phyloP scores from a whole-genome alignment of 2,888 invertebrate species.

The Caenorhabditis angaria region DNA sequence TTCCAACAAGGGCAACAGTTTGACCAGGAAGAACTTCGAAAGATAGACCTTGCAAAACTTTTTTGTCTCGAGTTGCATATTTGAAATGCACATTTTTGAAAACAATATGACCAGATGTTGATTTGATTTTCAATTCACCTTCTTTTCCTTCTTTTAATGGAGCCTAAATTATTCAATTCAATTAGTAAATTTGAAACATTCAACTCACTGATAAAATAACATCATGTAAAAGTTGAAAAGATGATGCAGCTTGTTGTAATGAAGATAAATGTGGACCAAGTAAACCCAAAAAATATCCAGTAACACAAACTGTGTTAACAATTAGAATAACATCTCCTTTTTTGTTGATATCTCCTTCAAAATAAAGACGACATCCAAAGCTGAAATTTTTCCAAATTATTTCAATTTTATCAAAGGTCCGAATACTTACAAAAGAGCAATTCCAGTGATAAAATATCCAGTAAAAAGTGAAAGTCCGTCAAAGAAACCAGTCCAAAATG shows the following conservation, averaged over 20 bases:
- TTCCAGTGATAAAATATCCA: slow-evolving; percentile 50
- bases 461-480: slow-evolving; percentile 49
- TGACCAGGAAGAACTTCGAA: slow-evolving; percentile 48
- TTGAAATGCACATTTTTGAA: slow-evolving; percentile 62
- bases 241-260: slow-evolving; percentile 30
- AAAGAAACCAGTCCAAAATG: slow-evolving; percentile 56
- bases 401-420: too few species aligned
- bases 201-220: slow-evolving; percentile 12
- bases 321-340: slow-evolving; percentile 54
- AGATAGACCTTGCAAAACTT: slow-evolving; percentile 36
- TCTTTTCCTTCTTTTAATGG: slow-evolving; percentile 25
- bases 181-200: slow-evolving; percentile 1
- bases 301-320: slow-evolving; percentile 49
- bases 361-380: slow-evolving; percentile 42
- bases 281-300: slow-evolving; percentile 51
- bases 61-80: slow-evolving; percentile 51
- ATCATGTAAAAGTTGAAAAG: slow-evolving; percentile 22
- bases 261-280: slow-evolving; percentile 53
- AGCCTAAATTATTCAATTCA: too few species aligned
- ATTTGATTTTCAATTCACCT: slow-evolving; percentile 20
- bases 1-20: slow-evolving; percentile 58
- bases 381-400: slow-evolving; percentile 27
- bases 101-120: slow-evolving; percentile 47
- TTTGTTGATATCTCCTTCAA: slow-evolving; percentile 38
- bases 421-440: slow-evolving; percentile 41